Evolutionary conservation across 1,140 invertebrate genomes (phyloP).

Genomic region (Bombus sylvicola): DNA sequence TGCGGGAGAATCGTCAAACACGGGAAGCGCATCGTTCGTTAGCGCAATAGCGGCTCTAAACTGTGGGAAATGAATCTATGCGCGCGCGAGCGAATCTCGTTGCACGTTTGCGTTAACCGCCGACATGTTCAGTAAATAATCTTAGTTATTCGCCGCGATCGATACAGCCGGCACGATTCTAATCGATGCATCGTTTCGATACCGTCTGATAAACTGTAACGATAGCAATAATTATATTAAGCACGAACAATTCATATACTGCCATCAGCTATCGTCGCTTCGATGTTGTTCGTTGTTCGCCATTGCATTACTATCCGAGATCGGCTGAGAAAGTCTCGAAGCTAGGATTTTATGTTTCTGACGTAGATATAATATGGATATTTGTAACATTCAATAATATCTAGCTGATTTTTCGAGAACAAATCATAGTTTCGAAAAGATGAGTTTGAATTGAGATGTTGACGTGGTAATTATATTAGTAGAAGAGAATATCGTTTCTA

Average conservation of each 20-base stretch:
- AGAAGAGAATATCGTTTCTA: too few relatives aligned
- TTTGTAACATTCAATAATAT: too few relatives aligned
- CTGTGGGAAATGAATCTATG: slow-evolving; percentile 40
- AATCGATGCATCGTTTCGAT: slow-evolving; percentile 29
- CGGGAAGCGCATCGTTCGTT: slow-evolving; percentile 37
- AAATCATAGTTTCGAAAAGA: too few relatives aligned
- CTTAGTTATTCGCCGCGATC: slow-evolving; percentile 11
- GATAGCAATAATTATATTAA: slow-evolving; percentile 31
- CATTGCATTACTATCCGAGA: slow-evolving; percentile 13
- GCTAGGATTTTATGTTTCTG: too few relatives aligned
- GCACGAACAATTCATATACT: background rate
- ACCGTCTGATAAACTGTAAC: slow-evolving; percentile 28
- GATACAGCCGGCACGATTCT: slow-evolving; percentile 8
- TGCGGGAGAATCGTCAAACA: slow-evolving; percentile 23
- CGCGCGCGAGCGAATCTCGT: background rate
- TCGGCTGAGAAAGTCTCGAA: slow-evolving; percentile 2
- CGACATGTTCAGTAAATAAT: slow-evolving; percentile 25
- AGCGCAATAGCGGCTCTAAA: slow-evolving; percentile 28
- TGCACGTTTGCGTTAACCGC: slow-evolving; percentile 12
- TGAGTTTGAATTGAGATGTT: too few relatives aligned
- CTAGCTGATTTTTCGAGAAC: too few relatives aligned
- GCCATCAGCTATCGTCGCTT: background rate
- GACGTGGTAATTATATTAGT: too few relatives aligned
- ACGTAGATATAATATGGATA: too few relatives aligned
- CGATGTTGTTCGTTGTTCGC: background rate